Conservation (phyloP, 1,140 invertebrate genomes). For the Drosophila willistoni region DNA sequence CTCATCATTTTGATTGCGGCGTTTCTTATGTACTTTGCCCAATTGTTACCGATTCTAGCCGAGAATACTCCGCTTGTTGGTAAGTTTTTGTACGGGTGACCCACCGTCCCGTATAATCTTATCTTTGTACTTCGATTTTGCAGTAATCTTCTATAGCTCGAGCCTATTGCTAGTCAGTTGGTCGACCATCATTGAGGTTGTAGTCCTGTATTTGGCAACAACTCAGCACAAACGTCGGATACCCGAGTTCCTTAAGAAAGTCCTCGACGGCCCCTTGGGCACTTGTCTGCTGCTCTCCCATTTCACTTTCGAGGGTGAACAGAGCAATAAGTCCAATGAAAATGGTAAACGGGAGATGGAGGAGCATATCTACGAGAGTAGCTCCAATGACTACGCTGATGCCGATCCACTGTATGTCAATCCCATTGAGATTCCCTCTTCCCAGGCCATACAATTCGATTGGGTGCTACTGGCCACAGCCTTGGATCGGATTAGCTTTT, state of each 20-base stretch:
- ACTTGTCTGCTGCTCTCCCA: constrained; percentile 84
- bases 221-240: constrained; percentile 84
- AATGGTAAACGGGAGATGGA: constrained; percentile 49
- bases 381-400: constrained; percentile 67
- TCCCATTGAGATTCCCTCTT: constrained; percentile 77
- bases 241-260: constrained; percentile 85
- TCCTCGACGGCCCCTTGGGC: constrained; percentile 85
- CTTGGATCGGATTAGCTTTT: constrained; percentile 86
- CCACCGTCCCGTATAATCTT: neutral
- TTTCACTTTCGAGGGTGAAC: constrained; percentile 57
- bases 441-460: constrained; percentile 84
- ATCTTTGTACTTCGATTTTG: neutral
- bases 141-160: constrained; percentile 85
- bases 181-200: constrained; percentile 86
- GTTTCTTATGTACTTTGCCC: constrained; percentile 87
- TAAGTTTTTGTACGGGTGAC: constrained; percentile 66
- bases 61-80: constrained; percentile 87
- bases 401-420: constrained; percentile 71
- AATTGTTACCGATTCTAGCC: constrained; percentile 86
- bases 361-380: constrained; percentile 77
- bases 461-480: constrained; percentile 87
- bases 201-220: constrained; percentile 86
- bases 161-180: constrained; percentile 86
- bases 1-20: constrained; percentile 85
- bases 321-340: constrained; percentile 39